These are phyloP conservation scores for Branchinecta sandiegonensis DNA, from an alignment of 2,888 invertebrate species.

Conservation along the genomic window DNA sequence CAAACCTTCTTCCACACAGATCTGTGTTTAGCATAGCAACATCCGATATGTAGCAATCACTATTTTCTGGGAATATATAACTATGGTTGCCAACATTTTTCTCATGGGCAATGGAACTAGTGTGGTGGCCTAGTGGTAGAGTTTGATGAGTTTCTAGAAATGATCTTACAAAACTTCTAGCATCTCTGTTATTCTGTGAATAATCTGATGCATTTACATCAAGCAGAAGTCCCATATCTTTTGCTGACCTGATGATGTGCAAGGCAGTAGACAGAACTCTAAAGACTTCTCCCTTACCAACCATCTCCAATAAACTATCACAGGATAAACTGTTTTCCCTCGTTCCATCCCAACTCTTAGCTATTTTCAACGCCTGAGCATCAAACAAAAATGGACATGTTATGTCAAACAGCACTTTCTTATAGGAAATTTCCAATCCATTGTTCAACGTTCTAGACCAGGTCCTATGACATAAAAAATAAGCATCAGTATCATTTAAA, in stretches of 20 bases:
- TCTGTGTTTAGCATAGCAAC: neutral
- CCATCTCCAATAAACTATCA: neutral
- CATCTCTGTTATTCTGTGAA: neutral
- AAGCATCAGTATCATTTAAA: neutral
- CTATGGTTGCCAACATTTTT: neutral
- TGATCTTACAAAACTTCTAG: neutral
- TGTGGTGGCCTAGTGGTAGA: neutral
- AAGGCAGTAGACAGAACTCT: neutral
- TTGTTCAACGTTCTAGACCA: neutral
- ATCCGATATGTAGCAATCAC: neutral
- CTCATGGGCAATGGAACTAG: neutral
- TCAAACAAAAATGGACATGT: constrained; percentile 4
- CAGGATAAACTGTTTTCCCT: neutral
- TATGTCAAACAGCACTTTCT: neutral
- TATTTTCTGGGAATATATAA: neutral
- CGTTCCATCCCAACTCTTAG: neutral
- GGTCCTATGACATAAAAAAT: neutral
- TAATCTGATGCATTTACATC: neutral
- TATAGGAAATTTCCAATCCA: neutral
- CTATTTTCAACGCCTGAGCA: neutral
- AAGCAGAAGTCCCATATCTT: neutral
- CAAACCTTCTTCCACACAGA: neutral
- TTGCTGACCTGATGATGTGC: neutral
- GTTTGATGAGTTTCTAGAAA: neutral
- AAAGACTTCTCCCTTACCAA: neutral